Percentiles rank a stretch among this genome's conserved stretches.
phyloP scores from a whole-genome alignment of 2,797 vertebrate species.

The Hydrophis major region DNA sequence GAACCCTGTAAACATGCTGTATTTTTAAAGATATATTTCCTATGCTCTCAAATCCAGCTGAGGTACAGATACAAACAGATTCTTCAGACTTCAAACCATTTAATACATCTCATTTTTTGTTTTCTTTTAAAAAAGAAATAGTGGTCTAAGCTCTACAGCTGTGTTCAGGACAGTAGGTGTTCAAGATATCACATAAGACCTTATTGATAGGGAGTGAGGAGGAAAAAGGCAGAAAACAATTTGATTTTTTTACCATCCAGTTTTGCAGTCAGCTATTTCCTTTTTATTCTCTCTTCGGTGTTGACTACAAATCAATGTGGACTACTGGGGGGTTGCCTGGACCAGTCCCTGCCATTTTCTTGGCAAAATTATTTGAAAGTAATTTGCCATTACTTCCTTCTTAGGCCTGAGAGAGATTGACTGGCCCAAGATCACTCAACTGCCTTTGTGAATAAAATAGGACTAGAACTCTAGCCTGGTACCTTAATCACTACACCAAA shows the following conservation, averaged over 20 bases:
- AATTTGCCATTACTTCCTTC: not conserved
- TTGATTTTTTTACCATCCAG: slow-evolving; percentile 49
- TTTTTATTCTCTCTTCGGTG: not conserved
- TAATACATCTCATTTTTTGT: slow-evolving; percentile 12
- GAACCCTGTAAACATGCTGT: not conserved
- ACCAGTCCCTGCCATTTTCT: not conserved
- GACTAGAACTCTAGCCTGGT: not conserved
- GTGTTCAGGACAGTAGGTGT: not conserved
- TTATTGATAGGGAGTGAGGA: not conserved
- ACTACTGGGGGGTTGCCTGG: not conserved
- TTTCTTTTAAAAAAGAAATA: not conserved
- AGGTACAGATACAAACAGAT: slow-evolving; percentile 13
- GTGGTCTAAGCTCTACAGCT: slow-evolving; percentile 31
- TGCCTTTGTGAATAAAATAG: not conserved
- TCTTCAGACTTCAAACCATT: not conserved
- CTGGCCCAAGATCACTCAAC: not conserved
- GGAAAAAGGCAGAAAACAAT: slow-evolving; percentile 18
- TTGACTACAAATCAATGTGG: not conserved
- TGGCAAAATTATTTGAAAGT: not conserved
- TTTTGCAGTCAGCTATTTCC: slow-evolving; percentile 50
- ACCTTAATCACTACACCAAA: not conserved
- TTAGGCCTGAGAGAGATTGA: not conserved
- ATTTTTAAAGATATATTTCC: slow-evolving; percentile 21
- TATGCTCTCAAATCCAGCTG: not conserved
- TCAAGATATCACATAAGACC: slow-evolving; percentile 7